A percentile compares a stretch with the other conserved stretches of the same genome.
These are phyloP conservation scores for Dendrocincla fuliginosa DNA, from an alignment of 2,797 vertebrate genomes.

Conservation along the genomic window DNA sequence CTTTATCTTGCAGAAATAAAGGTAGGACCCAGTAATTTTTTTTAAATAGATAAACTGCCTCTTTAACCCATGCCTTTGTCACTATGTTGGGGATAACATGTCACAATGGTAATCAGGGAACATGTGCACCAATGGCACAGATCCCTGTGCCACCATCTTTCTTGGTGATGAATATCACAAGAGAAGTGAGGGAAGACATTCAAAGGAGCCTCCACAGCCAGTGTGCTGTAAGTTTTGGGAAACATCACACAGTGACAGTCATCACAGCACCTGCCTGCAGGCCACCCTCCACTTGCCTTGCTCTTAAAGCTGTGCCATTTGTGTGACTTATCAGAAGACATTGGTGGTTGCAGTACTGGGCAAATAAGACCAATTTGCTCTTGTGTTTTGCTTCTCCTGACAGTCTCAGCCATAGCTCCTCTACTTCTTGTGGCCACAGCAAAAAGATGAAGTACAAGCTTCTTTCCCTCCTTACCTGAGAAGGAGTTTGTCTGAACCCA, in stretches of 20 bases:
- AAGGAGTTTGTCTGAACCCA: neutral
- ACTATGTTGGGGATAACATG: neutral
- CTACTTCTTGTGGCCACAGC: neutral
- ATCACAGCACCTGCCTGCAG: neutral
- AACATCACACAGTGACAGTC: accelerated
- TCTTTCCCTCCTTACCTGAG: neutral
- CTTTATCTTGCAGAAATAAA: neutral
- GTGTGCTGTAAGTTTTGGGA: neutral
- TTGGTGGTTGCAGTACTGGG: neutral
- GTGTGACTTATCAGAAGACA: neutral
- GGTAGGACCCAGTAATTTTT: neutral
- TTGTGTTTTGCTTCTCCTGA: neutral
- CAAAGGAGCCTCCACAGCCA: neutral
- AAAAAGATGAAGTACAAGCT: neutral
- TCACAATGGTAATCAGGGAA: neutral
- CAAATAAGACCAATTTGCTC: neutral
- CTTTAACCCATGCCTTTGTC: neutral
- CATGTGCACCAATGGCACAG: accelerated
- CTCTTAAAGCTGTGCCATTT: neutral
- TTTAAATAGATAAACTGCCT: neutral
- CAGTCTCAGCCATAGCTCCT: neutral
- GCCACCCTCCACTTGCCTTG: neutral
- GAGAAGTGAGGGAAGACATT: neutral
- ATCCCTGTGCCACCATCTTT: neutral
- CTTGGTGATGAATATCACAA: neutral